These are phyloP conservation scores for Phycodurus eques DNA, from an alignment of 2,113 vertebrate genomes.

Conservation along the genomic window DNA sequence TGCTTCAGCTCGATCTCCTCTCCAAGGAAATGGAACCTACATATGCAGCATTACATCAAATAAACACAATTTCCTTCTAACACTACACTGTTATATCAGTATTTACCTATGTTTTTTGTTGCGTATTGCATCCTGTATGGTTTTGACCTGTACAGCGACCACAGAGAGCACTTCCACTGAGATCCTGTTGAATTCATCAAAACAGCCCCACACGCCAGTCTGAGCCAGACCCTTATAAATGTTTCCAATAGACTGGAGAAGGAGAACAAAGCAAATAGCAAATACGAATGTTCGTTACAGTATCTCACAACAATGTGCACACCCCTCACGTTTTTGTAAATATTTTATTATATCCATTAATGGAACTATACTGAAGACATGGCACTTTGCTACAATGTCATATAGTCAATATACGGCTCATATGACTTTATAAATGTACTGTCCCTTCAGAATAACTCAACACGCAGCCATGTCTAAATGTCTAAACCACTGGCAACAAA, in stretches of 20 bases:
- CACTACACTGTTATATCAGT: neutral
- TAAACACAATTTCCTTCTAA: too few relatives aligned
- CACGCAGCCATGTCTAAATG: neutral
- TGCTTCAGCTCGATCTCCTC: constrained; percentile 74
- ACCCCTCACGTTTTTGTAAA: neutral
- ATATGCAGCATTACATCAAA: neutral
- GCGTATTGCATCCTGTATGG: constrained; percentile 72
- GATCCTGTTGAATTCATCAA: constrained; percentile 77
- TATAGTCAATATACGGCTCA: too few relatives aligned
- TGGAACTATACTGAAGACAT: too few relatives aligned
- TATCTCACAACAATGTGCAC: too few relatives aligned
- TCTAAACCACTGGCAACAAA: too few relatives aligned
- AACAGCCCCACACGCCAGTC: constrained; percentile 73
- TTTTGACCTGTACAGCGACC: constrained; percentile 76
- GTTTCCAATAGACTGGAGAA: constrained; percentile 70
- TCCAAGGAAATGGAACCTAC: constrained; percentile 71
- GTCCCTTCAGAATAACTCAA: too few relatives aligned
- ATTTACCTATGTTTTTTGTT: constrained; percentile 76
- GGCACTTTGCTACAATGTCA: too few relatives aligned
- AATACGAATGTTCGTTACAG: neutral
- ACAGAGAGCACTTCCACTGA: constrained; percentile 76
- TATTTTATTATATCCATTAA: neutral
- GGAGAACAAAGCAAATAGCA: neutral
- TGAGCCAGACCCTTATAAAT: constrained; percentile 78
- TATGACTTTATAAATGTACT: too few relatives aligned